Conservation (phyloP, 2,888 invertebrate species). For the Ophion slaviceki region DNA sequence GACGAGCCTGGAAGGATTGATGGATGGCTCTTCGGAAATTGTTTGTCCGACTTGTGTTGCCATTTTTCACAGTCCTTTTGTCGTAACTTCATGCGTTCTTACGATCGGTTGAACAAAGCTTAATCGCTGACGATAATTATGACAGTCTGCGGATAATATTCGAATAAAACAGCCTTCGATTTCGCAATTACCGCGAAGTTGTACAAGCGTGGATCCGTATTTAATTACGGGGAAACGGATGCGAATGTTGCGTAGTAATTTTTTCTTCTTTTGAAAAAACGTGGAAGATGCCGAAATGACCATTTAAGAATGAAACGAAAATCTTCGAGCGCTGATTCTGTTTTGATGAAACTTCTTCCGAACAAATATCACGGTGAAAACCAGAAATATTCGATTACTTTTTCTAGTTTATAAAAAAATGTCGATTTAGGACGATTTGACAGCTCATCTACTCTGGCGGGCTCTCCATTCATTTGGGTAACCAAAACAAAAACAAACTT, state of each 20-base stretch:
- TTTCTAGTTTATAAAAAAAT: neutral
- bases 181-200: slow-evolving; percentile 3
- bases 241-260: neutral
- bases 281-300: neutral
- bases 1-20: slow-evolving; percentile 62
- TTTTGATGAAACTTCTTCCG: neutral
- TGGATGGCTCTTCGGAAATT: slow-evolving; percentile 52
- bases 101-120: slow-evolving; percentile 12
- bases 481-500: too few species aligned
- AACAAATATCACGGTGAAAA: neutral
- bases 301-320: neutral
- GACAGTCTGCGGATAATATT: slow-evolving; percentile 29
- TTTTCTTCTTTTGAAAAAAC: neutral
- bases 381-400: neutral
- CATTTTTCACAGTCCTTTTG: slow-evolving; percentile 24
- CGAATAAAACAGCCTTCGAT: slow-evolving; percentile 45
- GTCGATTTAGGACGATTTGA: neutral
- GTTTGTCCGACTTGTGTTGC: slow-evolving; percentile 49
- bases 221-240: neutral
- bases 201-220: neutral
- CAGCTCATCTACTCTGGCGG: too few species aligned
- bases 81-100: neutral
- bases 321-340: neutral
- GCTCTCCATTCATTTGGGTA: too few species aligned
- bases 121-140: slow-evolving; percentile 41